These are phyloP conservation scores for Spinus pinus DNA, from an alignment of 2,797 vertebrate species.

Conservation along the genomic window DNA sequence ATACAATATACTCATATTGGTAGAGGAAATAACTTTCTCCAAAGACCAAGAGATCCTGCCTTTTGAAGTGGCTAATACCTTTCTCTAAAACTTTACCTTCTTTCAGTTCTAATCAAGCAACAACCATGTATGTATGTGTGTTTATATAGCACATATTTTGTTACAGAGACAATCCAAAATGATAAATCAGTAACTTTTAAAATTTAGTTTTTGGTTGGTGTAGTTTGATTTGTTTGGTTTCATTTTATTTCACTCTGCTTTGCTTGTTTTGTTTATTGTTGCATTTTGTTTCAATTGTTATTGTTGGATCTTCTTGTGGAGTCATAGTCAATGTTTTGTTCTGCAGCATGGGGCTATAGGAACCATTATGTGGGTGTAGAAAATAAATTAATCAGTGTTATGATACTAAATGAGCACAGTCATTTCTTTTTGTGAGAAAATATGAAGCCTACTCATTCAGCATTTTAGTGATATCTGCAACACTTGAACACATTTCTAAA, in stretches of 20 bases:
- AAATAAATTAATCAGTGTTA: not conserved
- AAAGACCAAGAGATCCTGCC: not conserved
- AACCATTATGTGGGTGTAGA: not conserved
- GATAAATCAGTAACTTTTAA: not conserved
- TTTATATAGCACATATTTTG: not conserved
- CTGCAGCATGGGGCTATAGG: not conserved
- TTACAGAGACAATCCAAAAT: not conserved
- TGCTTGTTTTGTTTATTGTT: not conserved
- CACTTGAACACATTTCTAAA: not conserved
- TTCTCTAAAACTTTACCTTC: not conserved
- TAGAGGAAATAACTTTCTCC: not conserved
- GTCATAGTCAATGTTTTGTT: not conserved
- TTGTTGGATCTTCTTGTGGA: not conserved
- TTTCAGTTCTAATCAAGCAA: not conserved
- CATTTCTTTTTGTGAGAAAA: not conserved
- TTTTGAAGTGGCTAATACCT: not conserved
- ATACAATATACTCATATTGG: not conserved
- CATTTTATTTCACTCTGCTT: not conserved
- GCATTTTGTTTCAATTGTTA: not conserved
- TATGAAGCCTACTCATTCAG: not conserved
- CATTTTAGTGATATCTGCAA: not conserved
- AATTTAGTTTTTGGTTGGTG: not conserved
- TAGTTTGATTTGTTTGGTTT: not conserved
- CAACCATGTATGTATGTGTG: fast-evolving
- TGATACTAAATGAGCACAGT: not conserved